These are phyloP conservation scores for Neoscelio sp. DNA, from an alignment of 2,888 invertebrate species.

Conservation along the genomic window DNA sequence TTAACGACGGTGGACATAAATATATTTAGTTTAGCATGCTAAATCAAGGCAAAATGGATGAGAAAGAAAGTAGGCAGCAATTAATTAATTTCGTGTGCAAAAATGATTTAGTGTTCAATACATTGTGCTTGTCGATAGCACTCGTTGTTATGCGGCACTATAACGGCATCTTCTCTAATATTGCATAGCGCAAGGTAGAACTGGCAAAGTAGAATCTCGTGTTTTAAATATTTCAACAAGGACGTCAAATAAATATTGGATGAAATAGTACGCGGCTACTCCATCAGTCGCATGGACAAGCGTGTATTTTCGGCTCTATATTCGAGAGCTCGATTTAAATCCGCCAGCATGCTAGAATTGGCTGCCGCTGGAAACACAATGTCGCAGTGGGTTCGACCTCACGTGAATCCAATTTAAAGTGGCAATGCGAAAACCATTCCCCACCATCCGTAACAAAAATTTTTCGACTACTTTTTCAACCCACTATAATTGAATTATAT, in stretches of 20 bases:
- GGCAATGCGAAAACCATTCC: constrained; percentile 68
- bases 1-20: constrained; percentile 36
- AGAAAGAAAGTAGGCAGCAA: constrained; percentile 77
- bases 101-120: constrained; percentile 80
- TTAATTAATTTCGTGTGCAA: constrained; percentile 80
- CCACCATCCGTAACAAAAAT: constrained; percentile 59
- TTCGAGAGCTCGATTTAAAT: constrained; percentile 80
- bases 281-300: constrained; percentile 71
- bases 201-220: constrained; percentile 66
- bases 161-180: constrained; percentile 79
- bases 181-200: constrained; percentile 69
- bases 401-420: constrained; percentile 78
- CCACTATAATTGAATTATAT: constrained; percentile 70
- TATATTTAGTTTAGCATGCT: constrained; percentile 45
- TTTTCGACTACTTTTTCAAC: constrained; percentile 58
- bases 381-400: constrained; percentile 76
- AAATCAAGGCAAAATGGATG: constrained; percentile 64
- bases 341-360: constrained; percentile 78
- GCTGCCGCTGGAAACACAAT: constrained; percentile 79
- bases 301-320: constrained; percentile 79
- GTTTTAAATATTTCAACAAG: constrained; percentile 74
- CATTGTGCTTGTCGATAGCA: constrained; percentile 81
- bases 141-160: constrained; percentile 80
- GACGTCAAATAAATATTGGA: constrained; percentile 77
- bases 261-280: constrained; percentile 73